Conservation (phyloP, 2,113 vertebrate genomes). For the Mustela lutreola region DNA sequence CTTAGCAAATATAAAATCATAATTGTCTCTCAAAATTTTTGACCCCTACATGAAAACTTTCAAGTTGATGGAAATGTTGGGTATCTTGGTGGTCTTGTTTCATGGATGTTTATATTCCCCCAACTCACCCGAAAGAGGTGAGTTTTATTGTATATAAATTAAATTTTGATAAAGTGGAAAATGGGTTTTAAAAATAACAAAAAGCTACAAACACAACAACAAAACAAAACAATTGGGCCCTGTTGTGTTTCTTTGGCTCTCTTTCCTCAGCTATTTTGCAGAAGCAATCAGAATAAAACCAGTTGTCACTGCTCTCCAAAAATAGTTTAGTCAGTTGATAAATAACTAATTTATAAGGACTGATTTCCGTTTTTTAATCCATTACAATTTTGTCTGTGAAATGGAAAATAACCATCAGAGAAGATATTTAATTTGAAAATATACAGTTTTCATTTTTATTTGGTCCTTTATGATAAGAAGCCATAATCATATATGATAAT, state of each 20-base stretch:
- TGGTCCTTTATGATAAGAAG: not conserved
- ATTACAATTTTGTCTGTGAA: not conserved
- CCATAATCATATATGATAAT: not conserved
- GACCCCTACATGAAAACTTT: not conserved
- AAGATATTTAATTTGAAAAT: not conserved
- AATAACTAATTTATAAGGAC: not conserved
- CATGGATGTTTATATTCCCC: not conserved
- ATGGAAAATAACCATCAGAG: not conserved
- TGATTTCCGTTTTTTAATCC: not conserved
- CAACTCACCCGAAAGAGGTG: not conserved
- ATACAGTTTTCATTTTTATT: not conserved
- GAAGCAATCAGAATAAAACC: not conserved
- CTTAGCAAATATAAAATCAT: not conserved
- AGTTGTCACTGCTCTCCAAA: not conserved
- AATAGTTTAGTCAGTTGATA: not conserved
- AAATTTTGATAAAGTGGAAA: not conserved
- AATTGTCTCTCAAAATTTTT: not conserved
- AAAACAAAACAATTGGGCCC: not conserved
- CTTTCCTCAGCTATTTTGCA: not conserved
- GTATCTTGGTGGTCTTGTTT: not conserved
- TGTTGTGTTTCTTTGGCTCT: not conserved
- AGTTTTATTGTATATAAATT: not conserved
- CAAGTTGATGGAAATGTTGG: not conserved
- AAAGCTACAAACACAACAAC: not conserved
- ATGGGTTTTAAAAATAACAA: not conserved